These are phyloP conservation scores for Xenopus borealis DNA, from an alignment of 2,113 vertebrate genomes.

Conservation along the genomic window DNA sequence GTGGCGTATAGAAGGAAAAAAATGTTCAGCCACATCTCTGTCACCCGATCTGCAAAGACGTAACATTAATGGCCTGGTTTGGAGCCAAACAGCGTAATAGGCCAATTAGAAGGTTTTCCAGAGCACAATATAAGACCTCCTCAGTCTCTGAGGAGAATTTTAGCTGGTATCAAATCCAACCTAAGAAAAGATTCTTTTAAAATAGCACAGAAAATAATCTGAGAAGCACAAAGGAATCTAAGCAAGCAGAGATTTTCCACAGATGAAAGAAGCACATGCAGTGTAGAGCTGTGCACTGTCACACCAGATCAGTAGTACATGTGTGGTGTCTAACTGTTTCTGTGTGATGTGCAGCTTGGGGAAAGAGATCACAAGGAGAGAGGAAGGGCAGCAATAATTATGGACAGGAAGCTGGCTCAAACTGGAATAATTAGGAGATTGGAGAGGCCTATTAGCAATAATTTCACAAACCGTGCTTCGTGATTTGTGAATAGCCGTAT, in stretches of 20 bases:
- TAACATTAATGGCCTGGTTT: constrained; percentile 23
- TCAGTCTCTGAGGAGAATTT: neutral
- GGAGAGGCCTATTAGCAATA: constrained; percentile 8
- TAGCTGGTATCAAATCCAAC: constrained; percentile 9
- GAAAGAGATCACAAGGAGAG: neutral
- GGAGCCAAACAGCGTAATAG: neutral
- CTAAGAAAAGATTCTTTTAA: constrained; percentile 9
- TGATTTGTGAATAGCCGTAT: neutral
- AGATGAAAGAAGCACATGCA: constrained; percentile 11
- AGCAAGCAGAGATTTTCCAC: neutral
- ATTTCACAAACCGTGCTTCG: constrained; percentile 12
- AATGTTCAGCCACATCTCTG: constrained; percentile 2
- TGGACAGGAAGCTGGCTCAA: neutral
- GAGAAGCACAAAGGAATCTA: constrained; percentile 45
- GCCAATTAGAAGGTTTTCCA: constrained; percentile 33
- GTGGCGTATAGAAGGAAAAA: constrained; percentile 9
- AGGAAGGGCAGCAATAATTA: constrained; percentile 8
- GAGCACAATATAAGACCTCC: constrained; percentile 19
- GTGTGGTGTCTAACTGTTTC: neutral
- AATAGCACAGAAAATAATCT: constrained; percentile 40
- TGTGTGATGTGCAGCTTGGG: neutral
- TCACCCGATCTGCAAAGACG: constrained; percentile 2
- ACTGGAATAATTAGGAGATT: no score
- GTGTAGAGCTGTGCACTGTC: constrained; percentile 1
- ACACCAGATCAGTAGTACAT: neutral